Evolutionary conservation across 2,888 invertebrate species (phyloP).

Genomic region (Alviniconcha strummeri): DNA sequence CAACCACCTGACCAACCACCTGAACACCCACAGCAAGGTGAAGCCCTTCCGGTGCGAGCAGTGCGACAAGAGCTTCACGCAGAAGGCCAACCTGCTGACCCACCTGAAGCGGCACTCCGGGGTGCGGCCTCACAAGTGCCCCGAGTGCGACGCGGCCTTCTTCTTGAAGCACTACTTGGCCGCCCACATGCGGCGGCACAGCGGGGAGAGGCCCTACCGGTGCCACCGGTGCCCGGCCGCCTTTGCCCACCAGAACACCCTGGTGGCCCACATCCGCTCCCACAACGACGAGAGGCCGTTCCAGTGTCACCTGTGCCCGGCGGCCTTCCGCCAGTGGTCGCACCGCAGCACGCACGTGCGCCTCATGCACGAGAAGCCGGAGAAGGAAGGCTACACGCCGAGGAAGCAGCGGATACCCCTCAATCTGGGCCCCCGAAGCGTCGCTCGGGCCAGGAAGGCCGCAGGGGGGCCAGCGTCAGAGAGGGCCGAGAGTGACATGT

Average conservation of each 20-base stretch:
- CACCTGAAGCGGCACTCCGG: not conserved
- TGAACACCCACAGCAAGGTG: not conserved
- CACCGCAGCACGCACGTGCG: not conserved
- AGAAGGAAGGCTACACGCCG: not conserved
- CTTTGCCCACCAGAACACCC: not conserved
- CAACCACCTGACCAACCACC: not conserved
- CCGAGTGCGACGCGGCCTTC: not conserved
- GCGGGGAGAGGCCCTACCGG: constrained; percentile 5
- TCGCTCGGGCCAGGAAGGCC: not conserved
- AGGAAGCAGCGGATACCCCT: not conserved
- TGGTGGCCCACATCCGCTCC: not conserved
- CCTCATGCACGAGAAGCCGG: not conserved
- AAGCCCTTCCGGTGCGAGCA: constrained; percentile 3
- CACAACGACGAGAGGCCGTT: not conserved
- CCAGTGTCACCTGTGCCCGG: not conserved
- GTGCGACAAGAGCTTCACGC: constrained; percentile 17
- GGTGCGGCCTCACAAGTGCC: not conserved
- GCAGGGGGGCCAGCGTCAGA: too few species aligned
- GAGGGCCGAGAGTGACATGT: not conserved
- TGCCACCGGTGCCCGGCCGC: constrained; percentile 1
- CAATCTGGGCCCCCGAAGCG: not conserved
- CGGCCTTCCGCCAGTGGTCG: not conserved
- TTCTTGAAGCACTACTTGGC: not conserved
- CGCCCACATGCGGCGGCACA: not conserved
- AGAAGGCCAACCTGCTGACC: constrained; percentile 9